Conservation (phyloP, 2,113 vertebrate genomes). For the Erythrocercus mccallii region DNA sequence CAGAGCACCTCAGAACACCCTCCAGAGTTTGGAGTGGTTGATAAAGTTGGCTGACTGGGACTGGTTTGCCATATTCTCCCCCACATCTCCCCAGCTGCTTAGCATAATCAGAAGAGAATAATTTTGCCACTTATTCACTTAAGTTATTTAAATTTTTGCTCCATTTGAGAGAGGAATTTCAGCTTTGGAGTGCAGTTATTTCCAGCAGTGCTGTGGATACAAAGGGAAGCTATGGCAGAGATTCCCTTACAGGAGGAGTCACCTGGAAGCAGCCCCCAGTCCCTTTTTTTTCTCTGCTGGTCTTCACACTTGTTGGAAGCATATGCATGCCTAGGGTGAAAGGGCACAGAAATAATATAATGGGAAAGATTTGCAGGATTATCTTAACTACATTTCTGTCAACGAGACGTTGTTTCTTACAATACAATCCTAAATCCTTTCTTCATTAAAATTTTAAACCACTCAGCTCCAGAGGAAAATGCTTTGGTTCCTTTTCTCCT, state of each 20-base stretch:
- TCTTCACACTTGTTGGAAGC: not conserved
- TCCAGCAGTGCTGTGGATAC: not conserved
- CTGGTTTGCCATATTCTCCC: not conserved
- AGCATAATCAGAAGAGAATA: not conserved
- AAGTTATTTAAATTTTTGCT: constrained; percentile 15
- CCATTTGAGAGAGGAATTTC: not conserved
- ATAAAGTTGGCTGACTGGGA: not conserved
- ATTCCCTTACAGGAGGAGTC: not conserved
- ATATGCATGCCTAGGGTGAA: not conserved
- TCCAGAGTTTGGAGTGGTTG: not conserved
- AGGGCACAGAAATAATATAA: not conserved
- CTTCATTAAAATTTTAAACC: constrained; percentile 53
- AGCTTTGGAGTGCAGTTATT: not conserved
- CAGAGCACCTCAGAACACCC: not conserved
- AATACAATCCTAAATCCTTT: not conserved
- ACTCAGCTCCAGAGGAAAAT: not conserved
- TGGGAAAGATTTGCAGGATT: not conserved
- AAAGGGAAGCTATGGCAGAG: not conserved
- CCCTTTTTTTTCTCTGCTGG: not conserved
- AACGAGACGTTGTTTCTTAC: not conserved
- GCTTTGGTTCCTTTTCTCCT: not conserved
- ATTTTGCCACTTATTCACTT: not conserved
- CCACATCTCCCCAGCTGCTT: not conserved
- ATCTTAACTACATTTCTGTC: not conserved
- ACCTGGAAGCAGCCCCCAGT: not conserved